Evolutionary conservation across 2,797 vertebrate species (phyloP).

Genomic region (Cheirogaleus major): DNA sequence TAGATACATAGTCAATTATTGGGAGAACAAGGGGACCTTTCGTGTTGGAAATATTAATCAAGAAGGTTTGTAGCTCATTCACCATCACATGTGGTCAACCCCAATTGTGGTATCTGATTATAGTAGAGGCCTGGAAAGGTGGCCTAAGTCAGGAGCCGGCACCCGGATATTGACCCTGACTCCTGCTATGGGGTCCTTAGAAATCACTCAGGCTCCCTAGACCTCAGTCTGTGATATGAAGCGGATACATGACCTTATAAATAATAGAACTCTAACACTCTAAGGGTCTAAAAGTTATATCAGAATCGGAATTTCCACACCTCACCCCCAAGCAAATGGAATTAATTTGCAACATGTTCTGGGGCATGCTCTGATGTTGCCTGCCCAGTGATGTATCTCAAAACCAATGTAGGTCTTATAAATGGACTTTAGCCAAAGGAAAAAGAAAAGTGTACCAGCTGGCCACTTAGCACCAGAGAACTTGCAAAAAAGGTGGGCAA

Average conservation of each 20-base stretch:
- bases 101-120: background rate
- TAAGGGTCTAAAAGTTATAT: background rate
- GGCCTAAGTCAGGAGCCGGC: background rate
- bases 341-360: constrained; percentile 45
- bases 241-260: background rate
- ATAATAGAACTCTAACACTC: background rate
- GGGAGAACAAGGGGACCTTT: background rate
- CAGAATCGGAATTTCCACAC: background rate
- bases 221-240: background rate
- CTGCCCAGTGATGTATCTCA: background rate
- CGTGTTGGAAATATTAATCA: background rate
- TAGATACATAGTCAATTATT: background rate
- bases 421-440: background rate
- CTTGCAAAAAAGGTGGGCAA: background rate
- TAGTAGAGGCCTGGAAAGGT: accelerated
- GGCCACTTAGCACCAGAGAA: constrained; percentile 2
- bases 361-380: background rate
- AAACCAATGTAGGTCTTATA: background rate
- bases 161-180: background rate
- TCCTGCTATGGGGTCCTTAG: background rate
- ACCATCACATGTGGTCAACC: background rate
- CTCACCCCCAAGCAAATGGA: background rate
- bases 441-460: background rate
- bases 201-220: background rate
- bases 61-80: background rate